These are phyloP conservation scores for Catalaphyllia jardinei DNA, from an alignment of 64 coral and sea anemone species.

Conservation along the genomic window DNA sequence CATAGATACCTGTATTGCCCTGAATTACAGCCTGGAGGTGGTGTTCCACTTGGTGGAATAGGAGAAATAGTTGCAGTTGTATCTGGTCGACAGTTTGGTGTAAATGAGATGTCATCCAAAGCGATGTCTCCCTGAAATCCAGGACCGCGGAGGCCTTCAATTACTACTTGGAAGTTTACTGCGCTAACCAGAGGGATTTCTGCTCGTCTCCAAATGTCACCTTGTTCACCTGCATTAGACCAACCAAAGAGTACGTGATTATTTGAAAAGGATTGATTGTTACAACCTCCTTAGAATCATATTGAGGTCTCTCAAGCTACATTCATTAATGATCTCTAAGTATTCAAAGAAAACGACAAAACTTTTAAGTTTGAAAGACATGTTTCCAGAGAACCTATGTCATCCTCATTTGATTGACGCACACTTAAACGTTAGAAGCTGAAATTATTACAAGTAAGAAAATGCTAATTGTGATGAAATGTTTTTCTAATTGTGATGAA, in stretches of 20 bases:
- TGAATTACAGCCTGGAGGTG: slow-evolving; percentile 59
- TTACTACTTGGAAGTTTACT: slow-evolving; percentile 83
- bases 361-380: no score
- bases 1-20: slow-evolving; percentile 71
- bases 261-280: no score
- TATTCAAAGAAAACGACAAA: no score
- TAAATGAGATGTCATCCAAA: slow-evolving; percentile 97
- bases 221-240: slow-evolving; percentile 74
- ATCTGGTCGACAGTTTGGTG: slow-evolving; percentile 83
- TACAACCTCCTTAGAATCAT: no score
- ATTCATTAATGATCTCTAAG: no score
- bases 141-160: slow-evolving; percentile 82
- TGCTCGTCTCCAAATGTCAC: slow-evolving; percentile 92
- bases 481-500: no score
- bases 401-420: no score
- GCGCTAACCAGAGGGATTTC: slow-evolving; percentile 62
- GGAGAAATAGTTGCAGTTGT: slow-evolving; percentile 84
- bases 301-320: no score
- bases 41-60: slow-evolving; percentile 59
- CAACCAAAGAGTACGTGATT: neutral
- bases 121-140: slow-evolving; percentile 97
- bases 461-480: no score
- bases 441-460: no score
- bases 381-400: no score
- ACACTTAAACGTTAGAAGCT: no score